These are phyloP conservation scores for Eurois occulta DNA, from an alignment of 2,888 invertebrate species.

Conservation along the genomic window DNA sequence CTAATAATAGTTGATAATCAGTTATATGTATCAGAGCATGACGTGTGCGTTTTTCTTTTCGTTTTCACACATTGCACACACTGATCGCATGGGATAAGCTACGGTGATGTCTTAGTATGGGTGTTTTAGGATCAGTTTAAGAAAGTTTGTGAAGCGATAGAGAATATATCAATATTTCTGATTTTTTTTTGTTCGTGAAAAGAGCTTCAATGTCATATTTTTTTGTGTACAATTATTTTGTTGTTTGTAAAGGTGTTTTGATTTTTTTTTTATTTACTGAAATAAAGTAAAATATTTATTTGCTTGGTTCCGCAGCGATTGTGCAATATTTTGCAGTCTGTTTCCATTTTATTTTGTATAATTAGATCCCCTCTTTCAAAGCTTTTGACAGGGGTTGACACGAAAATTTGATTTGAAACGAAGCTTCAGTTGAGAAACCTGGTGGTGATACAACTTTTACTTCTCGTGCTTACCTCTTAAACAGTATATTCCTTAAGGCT, in stretches of 20 bases:
- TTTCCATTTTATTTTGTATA: not conserved
- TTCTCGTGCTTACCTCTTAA: not conserved
- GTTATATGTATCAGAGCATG: slow-evolving; percentile 44
- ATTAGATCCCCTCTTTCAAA: fast-evolving
- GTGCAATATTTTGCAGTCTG: not conserved
- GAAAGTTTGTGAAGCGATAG: not conserved
- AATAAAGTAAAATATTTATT: too few species aligned
- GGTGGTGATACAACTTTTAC: not conserved
- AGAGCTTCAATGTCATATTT: not conserved
- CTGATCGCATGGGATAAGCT: slow-evolving; percentile 24
- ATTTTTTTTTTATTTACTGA: not conserved
- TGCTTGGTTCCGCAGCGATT: not conserved
- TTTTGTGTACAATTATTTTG: not conserved
- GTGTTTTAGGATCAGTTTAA: slow-evolving; percentile 9
- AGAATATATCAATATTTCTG: not conserved
- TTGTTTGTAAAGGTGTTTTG: not conserved
- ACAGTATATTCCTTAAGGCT: not conserved
- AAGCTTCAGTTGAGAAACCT: not conserved
- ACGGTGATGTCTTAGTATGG: slow-evolving; percentile 30
- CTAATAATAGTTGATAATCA: slow-evolving; percentile 43
- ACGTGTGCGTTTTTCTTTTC: slow-evolving; percentile 37
- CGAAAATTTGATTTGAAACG: not conserved
- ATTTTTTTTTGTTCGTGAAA: not conserved
- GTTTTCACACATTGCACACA: slow-evolving; percentile 39
- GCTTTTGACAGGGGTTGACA: not conserved